phyloP scores from a whole-genome alignment of 30 jellyfish, hydroid and myxozoan species.

The Hydractinia echinata region DNA sequence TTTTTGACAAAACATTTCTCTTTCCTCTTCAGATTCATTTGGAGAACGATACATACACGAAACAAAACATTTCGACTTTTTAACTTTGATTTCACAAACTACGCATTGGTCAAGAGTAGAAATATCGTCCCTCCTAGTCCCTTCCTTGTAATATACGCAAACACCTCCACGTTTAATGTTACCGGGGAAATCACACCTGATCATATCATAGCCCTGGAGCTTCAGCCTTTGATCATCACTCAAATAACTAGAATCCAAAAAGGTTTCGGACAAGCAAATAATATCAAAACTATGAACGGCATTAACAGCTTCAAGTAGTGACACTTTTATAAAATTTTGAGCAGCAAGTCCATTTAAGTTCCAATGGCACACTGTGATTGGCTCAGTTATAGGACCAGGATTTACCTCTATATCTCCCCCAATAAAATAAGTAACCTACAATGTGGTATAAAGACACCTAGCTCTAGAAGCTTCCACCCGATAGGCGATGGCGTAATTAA shows the following conservation, averaged over 20 bases:
- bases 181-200: not conserved
- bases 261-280: not conserved
- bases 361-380: too few relatives aligned
- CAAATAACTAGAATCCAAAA: conserved; percentile 9
- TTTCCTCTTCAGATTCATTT: conserved; percentile 2
- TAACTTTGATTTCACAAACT: not conserved
- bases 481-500: too few relatives aligned
- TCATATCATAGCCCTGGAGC: not conserved
- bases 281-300: not conserved
- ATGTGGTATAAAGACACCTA: too few relatives aligned
- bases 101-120: not conserved
- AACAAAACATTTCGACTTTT: not conserved
- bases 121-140: not conserved
- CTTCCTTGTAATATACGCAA: not conserved
- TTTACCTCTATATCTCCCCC: too few relatives aligned
- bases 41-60: not conserved
- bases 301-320: too few relatives aligned
- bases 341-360: too few relatives aligned
- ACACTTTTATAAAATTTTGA: too few relatives aligned
- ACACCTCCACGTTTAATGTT: not conserved
- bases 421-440: too few relatives aligned
- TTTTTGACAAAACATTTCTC: not conserved
- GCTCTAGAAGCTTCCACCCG: too few relatives aligned
- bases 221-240: conserved; percentile 2
- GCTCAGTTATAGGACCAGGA: too few relatives aligned